Evolutionary conservation across 2,888 invertebrate genomes (phyloP), one percentile per base, ranked within the genome.

Genomic region (Lordiphosa andalusiaca): DNA sequence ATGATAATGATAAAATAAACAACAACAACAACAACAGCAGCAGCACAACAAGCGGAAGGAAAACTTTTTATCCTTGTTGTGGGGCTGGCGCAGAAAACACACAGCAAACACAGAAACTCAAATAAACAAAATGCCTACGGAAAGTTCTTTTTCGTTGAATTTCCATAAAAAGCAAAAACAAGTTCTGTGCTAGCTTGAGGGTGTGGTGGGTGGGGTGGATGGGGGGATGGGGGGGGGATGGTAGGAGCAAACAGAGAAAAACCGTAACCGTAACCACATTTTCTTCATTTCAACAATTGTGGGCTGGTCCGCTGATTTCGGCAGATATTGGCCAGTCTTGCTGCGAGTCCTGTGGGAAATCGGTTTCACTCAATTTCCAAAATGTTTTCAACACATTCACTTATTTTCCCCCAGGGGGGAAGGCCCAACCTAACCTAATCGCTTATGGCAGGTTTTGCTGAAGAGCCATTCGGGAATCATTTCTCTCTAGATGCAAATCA

Each of bases 201-300:
- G 25, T 52, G 53, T 25, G 42, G 21, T 16, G 36, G 53, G 48
- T 44, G 54, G 40, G 23, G 37, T 16, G 16, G 16, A n/a, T n/a
- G n/a, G n/a, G n/a, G n/a, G n/a, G n/a, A n/a, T 16, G 37, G 49
- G 25, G 49, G 53, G 25, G 42, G 21, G 13, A 33, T 51, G n/a
- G 37, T 19, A 30, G 53, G 36, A 41, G 67, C 70, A 64, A 85
- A 84, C 84, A 84, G 84, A 75, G 78, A 84, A 84, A 85, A 77
- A 84, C 84, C 85, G 84, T 84, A 85, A 85, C 84, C 85, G 64
- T 71, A 84, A 85, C 85, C 85, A 77, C 84, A 85, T 80, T 85
- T 85, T 82, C 85, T 84, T 85, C 80, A 82, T 85, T 85, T 70
- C 71, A 67, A 61, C 63, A 58, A 44, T 66, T 82, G 77, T 71